Evolutionary conservation across 2,113 vertebrate species (phyloP).

Genomic region (Spizaetus ornatus): DNA sequence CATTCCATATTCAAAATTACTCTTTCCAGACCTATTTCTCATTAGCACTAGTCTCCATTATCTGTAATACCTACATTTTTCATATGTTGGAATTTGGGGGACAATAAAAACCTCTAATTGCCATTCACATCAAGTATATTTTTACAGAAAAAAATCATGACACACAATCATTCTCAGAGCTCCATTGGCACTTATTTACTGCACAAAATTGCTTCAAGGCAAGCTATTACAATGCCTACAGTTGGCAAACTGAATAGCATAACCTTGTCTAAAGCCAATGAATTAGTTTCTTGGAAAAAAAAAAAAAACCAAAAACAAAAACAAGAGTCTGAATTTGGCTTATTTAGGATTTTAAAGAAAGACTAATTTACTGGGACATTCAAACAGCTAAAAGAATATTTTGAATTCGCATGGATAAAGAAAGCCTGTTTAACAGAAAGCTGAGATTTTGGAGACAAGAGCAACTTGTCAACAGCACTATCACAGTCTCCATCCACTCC

Average conservation of each 20-base stretch:
- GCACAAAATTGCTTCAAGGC: background rate
- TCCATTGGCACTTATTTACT: background rate
- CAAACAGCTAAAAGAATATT: background rate
- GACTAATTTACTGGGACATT: background rate
- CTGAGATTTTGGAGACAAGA: background rate
- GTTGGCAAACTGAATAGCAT: background rate
- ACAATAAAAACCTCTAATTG: background rate
- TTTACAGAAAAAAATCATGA: background rate
- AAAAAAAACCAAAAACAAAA: background rate
- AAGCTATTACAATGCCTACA: background rate
- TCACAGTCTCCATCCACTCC: background rate
- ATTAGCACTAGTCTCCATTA: background rate
- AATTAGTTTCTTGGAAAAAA: background rate
- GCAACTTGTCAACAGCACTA: background rate
- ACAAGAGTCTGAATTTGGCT: background rate
- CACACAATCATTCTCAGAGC: background rate
- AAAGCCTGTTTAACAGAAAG: background rate
- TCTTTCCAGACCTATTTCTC: background rate
- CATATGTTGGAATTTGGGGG: background rate
- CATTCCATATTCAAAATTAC: background rate
- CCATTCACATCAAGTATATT: background rate
- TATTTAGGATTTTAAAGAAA: background rate
- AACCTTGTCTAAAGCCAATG: background rate
- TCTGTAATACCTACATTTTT: background rate
- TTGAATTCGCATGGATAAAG: background rate